Evolutionary conservation across 2,888 invertebrate genomes (phyloP), one percentile per base, ranked within the genome.

Genomic region (Gastracanthus pulcherrimus): DNA sequence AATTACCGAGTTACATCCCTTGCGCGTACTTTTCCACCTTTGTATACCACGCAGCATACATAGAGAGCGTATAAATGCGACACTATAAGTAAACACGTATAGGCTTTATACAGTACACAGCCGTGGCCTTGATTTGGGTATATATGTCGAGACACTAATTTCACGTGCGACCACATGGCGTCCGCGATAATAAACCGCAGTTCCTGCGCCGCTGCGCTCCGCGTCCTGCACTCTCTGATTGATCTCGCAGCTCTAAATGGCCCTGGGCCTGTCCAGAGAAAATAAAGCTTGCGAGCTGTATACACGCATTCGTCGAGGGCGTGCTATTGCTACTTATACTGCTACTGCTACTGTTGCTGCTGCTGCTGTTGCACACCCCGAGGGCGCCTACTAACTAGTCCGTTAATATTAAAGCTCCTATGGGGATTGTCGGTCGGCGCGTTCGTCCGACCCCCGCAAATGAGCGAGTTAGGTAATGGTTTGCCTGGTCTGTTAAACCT

Each of bases 401-500:
- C 89, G 89, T 90, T 90, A 90, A 90, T 90, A 90, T 90, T 90
- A 89, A 90, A 90, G 88, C 86, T 86, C 88, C 87, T 69, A 83
- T 84, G 88, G 88, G 88, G 89, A 87, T 80, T 82, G 66, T n/a
- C 23, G 58, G 67, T 7, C 23, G 31, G 19, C 60, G 29, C 31
- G 13, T 13, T n/a, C 13, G 45, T 34, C n/a, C 4, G 11, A 58
- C 26, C 58, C 58, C 26, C n/a, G 60, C 3, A 45, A 6, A 4
- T 3, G 36, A 19, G 34, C 6, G 60, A 31, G 58, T 29, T 23
- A n/a, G n/a, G n/a, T n/a, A n/a, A n/a, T n/a, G n/a, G n/a, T n/a
- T n/a, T n/a, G n/a, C n/a, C n/a, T n/a, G n/a, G n/a, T n/a, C n/a
- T n/a, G n/a, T n/a, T n/a, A n/a, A n/a, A n/a, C n/a, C n/a, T n/a